phyloP scores from a whole-genome alignment of 2,888 invertebrate species.

The Sphaerophoria taeniata region DNA sequence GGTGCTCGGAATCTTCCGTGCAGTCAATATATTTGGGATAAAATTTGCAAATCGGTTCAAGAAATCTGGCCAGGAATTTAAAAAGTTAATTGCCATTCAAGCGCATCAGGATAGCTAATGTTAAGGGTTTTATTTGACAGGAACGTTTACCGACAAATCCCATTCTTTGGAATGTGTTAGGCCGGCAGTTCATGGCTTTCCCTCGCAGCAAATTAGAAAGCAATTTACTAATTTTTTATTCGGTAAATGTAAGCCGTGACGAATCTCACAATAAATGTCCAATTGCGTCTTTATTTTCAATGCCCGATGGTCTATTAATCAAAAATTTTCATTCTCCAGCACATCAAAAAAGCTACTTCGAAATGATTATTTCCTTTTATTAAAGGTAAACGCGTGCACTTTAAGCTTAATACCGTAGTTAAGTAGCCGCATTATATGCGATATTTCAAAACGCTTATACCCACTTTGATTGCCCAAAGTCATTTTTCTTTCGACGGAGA shows the following conservation, averaged over 20 bases:
- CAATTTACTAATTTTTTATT: background rate
- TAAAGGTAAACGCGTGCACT: constrained; percentile 22
- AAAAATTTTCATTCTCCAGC: background rate
- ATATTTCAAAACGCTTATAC: constrained; percentile 68
- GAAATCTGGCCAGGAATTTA: background rate
- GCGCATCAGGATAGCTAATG: too few species aligned
- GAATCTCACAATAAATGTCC: background rate
- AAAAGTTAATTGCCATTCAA: background rate
- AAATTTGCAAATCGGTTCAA: background rate
- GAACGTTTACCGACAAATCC: too few species aligned
- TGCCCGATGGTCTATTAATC: constrained; percentile 1
- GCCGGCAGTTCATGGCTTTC: background rate
- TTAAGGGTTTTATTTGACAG: too few species aligned
- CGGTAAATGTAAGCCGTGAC: background rate
- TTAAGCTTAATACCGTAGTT: constrained; percentile 32
- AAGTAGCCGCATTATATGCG: constrained; percentile 67
- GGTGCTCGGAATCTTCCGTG: constrained; percentile 39
- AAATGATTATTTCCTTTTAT: constrained; percentile 38
- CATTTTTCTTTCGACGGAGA: constrained; percentile 68
- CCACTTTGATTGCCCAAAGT: constrained; percentile 67
- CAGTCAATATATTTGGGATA: background rate
- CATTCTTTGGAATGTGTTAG: background rate
- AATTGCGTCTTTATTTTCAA: background rate
- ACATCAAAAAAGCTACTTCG: background rate
- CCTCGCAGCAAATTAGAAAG: background rate